These are phyloP conservation scores for Pelecanoides urinatrix DNA, from an alignment of 2,113 vertebrate genomes.

Conservation along the genomic window DNA sequence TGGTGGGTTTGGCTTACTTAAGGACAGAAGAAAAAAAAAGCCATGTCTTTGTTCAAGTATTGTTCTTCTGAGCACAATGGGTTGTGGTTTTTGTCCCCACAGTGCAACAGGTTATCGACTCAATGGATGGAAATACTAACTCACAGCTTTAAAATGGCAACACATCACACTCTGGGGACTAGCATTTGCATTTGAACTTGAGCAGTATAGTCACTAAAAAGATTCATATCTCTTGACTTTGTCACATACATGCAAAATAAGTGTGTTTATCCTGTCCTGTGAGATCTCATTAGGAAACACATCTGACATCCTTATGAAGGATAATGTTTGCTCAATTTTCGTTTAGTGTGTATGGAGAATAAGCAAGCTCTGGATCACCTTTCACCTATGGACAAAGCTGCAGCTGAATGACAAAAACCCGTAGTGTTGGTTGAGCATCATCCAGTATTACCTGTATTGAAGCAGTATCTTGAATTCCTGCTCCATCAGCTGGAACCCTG, in stretches of 20 bases:
- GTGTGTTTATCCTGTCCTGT: not conserved
- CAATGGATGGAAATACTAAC: constrained; percentile 1
- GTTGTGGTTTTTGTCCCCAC: not conserved
- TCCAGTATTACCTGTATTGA: not conserved
- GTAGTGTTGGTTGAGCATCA: not conserved
- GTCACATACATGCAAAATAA: not conserved
- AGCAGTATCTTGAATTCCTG: not conserved
- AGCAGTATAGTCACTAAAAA: not conserved
- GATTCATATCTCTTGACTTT: not conserved
- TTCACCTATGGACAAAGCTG: not conserved
- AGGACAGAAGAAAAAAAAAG: not conserved
- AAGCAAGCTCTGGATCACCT: not conserved
- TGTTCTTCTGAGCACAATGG: not conserved
- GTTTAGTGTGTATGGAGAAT: not conserved
- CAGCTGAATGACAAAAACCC: not conserved
- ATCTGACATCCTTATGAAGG: not conserved
- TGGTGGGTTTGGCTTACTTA: not conserved
- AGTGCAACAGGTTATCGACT: not conserved
- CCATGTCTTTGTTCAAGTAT: not conserved
- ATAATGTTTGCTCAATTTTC: not conserved
- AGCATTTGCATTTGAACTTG: not conserved
- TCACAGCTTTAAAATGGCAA: not conserved
- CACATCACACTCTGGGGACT: not conserved
- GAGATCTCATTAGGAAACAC: not conserved
- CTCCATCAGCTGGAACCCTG: not conserved